These are phyloP conservation scores for Heterohyrax brucei DNA, from an alignment of 2,797 vertebrate genomes.

Conservation along the genomic window DNA sequence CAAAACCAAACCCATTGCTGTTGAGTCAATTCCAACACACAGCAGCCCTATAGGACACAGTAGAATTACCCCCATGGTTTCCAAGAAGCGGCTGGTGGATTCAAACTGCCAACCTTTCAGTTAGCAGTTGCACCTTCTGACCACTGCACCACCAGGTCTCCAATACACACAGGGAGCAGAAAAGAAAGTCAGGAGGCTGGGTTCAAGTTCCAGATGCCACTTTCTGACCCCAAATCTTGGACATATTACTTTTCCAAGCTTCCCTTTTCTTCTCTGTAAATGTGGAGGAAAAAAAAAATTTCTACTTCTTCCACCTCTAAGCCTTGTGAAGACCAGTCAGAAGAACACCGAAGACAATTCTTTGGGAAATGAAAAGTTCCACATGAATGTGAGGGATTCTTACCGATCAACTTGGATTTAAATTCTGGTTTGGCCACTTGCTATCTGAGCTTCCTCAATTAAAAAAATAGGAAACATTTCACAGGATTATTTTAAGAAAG, in stretches of 20 bases:
- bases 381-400: background rate
- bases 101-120: no score
- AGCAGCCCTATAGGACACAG: no score
- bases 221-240: conserved; percentile 41
- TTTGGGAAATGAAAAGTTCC: background rate
- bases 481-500: conserved; percentile 39
- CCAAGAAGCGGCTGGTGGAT: no score
- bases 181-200: background rate
- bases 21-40: no score
- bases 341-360: background rate
- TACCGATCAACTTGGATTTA: background rate
- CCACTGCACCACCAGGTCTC: no score
- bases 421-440: background rate
- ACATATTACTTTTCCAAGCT: background rate
- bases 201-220: background rate
- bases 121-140: no score
- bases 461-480: no score
- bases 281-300: background rate
- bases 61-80: no score
- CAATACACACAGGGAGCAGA: background rate
- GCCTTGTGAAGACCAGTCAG: background rate
- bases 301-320: background rate
- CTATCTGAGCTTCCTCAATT: no score
- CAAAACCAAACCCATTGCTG: no score
- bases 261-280: conserved; percentile 3